Evolutionary conservation across 1,140 invertebrate species (phyloP), one percentile per base, ranked within the genome.

Genomic region (Drosophila erecta): DNA sequence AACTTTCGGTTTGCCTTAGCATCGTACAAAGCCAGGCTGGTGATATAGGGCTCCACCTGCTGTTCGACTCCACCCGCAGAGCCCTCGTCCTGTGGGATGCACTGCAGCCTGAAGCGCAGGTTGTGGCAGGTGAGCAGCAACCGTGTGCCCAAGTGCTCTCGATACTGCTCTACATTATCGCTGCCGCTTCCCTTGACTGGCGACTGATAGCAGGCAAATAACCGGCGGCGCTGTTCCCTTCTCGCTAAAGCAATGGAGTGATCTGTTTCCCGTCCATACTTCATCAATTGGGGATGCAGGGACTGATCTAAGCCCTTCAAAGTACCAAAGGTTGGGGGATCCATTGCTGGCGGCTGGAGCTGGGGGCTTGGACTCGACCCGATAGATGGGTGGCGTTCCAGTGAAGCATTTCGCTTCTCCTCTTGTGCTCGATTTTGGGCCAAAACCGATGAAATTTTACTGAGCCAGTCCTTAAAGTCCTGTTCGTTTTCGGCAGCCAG

Each of bases 1-100:
- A 99, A 93, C 93, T 98, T 98, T 80, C 95, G 95, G 12, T 96
- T 96, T 70, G 95, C 95, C 86, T 95, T 95, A 2, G 96, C 95
- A 94, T 99, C 98, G 92, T 96, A 99, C 5, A 99, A 91, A 49
- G 96, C 95, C 46, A 99, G 93, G 10, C 95, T 95, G 4, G 97
- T 96, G 80, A 97, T 96, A 92, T 99, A 99, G 2, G 98, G 98
- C 87, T 99, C 98, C 33, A 98, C 96, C 94, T 98, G 97, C 74
- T 96, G 93, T 60, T 96, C 96, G 74, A 60, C 64, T 71, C 96
- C 95, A 69, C 33, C 59, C 65, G 71, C 56, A 11, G 95, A 73
- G 2, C 66, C 33, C 41, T 97, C 96, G 35, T 94, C 94, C 72
- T 96, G 95, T 47, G 97, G 94, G 4, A 96, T 95, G 20, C 96